Base-by-base conservation (phyloP, 1,140 invertebrate species). In the Aethina tumida region DNA sequence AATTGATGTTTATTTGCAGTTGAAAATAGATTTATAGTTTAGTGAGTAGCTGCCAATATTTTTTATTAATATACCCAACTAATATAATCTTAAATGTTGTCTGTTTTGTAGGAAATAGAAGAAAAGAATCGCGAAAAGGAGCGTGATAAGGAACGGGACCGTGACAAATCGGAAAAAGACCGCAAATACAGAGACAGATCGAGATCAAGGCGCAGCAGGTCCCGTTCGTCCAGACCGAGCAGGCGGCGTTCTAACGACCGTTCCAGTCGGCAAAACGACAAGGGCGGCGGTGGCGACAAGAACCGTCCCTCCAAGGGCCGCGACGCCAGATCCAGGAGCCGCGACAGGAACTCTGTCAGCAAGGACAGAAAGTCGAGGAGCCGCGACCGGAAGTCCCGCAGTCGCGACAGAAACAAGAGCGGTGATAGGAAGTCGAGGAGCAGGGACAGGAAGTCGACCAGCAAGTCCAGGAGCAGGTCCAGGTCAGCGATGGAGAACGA, bases 31-130 rank as follows among this genome's bases (percentile, higher is more conserved):
- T n/a, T n/a, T n/a, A n/a, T n/a, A n/a, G n/a, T n/a, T n/a, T n/a
- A n/a, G n/a, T n/a, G n/a, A n/a, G n/a, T n/a, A n/a, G n/a, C n/a
- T n/a, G n/a, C n/a, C n/a, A n/a, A n/a, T 6, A 26, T 27, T 2
- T 26, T 30, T 38, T 19, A 13, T 19, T 29, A 19, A 6, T 24
- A 24, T 24, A n/a, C 6, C 6, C 21, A 39, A 33, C 14, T 8
- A 17, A 35, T n/a, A 21, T n/a, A n/a, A n/a, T n/a, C n/a, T n/a
- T n/a, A n/a, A n/a, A n/a, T n/a, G n/a, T n/a, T n/a, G n/a, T n/a
- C 18, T 21, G 24, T 36, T 25, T 36, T 47, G 39, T 47, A 83
- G 79, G 80, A 81, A 55, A 79, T 83, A 47, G 77, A 81, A 61
- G 77, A 83, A 42, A 70, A 74, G 43, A 70, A 81, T 32, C 56